Base-by-base conservation (phyloP, 2,113 vertebrate genomes). In the Malurus melanocephalus region DNA sequence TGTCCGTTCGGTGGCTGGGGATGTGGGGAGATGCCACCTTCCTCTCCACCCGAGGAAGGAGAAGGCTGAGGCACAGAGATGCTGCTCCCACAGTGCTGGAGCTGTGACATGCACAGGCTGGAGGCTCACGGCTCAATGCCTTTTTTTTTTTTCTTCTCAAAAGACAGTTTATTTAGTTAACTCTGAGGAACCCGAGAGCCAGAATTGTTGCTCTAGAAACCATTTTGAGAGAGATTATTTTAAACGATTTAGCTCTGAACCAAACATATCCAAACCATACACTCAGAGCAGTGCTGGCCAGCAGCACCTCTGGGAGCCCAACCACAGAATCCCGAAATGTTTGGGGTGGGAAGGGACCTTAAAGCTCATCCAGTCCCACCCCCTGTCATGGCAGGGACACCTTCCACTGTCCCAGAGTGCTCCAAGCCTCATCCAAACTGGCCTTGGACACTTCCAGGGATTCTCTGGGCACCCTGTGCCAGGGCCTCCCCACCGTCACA, bases 81-180 rank as follows among this genome's bases (percentile, higher is more conserved):
- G 90, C 84, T 90, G 89, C 65, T 93, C 88, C 55, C 77, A 57
- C 87, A n/a, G 85, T 3, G 57, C 53, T 68, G 64, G 80, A 64
- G 53, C 79, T 75, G 86, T 28, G 42, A 40, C 82, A 48, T 1
- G 51, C 87, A 73, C 22, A 35, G 72, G 57, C 87, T 86, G 92
- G 27, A 93, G 30, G 55, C 81, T 93, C 53, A 55, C 40, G 11
- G 94, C 40, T 56, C 23, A 1, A 22, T 3, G 59, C 35, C 11
- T 2, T 26, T 18, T 57, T 75, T 26, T 18, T 38, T 38, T 56
- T 43, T 56, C 33, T 16, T 8, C 0, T 4, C 46, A 32, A 40
- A 69, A 89, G 65, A 46, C 22, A 61, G 65, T 85, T 73, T 62
- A 61, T 82, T 72, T 42, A 46, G 51, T 79, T 88, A 93, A 94